Evolutionary conservation across 2,888 invertebrate genomes (phyloP), one percentile per base, ranked within the genome.

Genomic region (Andrena praecox): DNA sequence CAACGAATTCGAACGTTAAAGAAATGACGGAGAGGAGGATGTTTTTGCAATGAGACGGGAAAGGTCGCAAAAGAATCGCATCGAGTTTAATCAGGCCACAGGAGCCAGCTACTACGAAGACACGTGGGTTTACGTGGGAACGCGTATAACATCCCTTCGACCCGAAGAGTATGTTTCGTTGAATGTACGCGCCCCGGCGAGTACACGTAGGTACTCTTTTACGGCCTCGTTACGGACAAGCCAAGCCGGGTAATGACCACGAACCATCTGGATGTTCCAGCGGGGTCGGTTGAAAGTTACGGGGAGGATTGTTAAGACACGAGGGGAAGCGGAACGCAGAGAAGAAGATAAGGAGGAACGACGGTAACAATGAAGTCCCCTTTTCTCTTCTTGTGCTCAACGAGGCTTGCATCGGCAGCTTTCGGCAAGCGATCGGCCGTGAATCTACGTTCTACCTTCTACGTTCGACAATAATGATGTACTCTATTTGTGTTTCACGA

Each of bases 381-480:
- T 78, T 89, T 86, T 87, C 86, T 88, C 87, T 87, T 82, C 85
- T 70, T 48, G 87, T 86, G 91, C 85, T 89, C 89, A 89, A 85
- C 85, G 88, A 87, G 87, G 88, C 90, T 89, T 87, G 78, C 85
- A 80, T 84, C 85, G 83, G 82, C 77, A 86, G 89, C 90, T 91
- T 92, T 89, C 87, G 85, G 75, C 78, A 76, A 85, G 87, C 91
- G 89, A 90, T 92, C 90, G 89, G 87, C 87, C 90, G 90, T 90
- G 86, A 92, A 90, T 89, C 87, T 86, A 87, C 87, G 42, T 42
- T 42, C 42, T 42, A 42, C 42, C 42, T 42, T 42, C 42, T 42
- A 42, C 42, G 80, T 87, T 88, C 88, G 83, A 69, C 88, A 90
- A 90, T 92, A 92, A 92, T 89, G 91, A 92, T 89, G 89, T 87